These are phyloP conservation scores for Meteorus colon DNA, from an alignment of 2,888 invertebrate species.

Conservation along the genomic window DNA sequence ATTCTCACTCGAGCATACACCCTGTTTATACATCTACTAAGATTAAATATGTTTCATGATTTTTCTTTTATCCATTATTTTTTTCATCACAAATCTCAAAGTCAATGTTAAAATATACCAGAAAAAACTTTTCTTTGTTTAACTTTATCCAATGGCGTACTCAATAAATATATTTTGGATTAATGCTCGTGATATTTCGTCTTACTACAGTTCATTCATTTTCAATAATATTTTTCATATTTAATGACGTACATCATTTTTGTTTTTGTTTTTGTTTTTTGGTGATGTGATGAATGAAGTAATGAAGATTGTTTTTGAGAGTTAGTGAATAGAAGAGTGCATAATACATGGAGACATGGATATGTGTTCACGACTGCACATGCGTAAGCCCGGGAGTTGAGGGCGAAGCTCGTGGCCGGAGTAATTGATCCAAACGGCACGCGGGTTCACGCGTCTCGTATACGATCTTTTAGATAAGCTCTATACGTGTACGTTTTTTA, in stretches of 20 bases:
- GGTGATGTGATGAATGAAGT: no score
- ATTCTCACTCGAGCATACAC: slow-evolving; percentile 55
- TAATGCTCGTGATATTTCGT: no score
- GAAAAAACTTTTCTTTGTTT: slow-evolving; percentile 38
- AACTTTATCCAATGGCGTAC: slow-evolving; percentile 37
- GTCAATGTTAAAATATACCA: slow-evolving; percentile 31
- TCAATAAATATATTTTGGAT: no score
- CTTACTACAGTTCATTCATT: no score
- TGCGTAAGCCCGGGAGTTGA: slow-evolving; percentile 39
- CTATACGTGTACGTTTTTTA: slow-evolving; percentile 14
- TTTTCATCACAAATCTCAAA: slow-evolving; percentile 12
- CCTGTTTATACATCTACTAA: slow-evolving; percentile 56
- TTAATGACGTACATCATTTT: no score
- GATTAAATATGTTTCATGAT: slow-evolving; percentile 55
- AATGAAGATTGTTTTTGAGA: no score
- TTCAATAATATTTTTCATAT: no score
- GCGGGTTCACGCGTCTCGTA: slow-evolving; percentile 57
- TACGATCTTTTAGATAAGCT: slow-evolving; percentile 56
- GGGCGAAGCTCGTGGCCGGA: slow-evolving; percentile 54
- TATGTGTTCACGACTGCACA: slow-evolving; percentile 25
- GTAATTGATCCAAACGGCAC: slow-evolving; percentile 64
- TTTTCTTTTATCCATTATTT: slow-evolving; percentile 28
- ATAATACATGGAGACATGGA: not conserved
- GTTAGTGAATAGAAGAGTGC: not conserved
- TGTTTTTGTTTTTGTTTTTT: no score